A percentile compares a stretch with the other conserved stretches of the same genome.
phyloP scores from a whole-genome alignment of 2,797 vertebrate species.

The Alouatta caraya region DNA sequence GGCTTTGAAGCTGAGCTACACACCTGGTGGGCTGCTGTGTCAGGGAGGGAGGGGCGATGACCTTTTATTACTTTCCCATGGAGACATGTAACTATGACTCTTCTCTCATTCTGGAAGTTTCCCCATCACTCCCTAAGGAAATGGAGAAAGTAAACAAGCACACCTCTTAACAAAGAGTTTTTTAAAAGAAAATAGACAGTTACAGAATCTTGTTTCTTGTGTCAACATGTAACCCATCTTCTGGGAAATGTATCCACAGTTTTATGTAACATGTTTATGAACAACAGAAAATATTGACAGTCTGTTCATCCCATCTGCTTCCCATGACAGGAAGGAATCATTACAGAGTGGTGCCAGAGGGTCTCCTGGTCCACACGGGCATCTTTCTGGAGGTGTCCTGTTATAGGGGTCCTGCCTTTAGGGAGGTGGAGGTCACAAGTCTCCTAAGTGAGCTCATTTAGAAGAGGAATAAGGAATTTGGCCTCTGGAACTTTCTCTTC shows the following conservation, averaged over 20 bases:
- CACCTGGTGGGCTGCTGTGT: background rate
- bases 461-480: background rate
- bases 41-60: accelerated
- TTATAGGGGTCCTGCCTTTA: background rate
- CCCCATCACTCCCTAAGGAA: background rate
- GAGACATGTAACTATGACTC: background rate
- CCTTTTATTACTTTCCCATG: background rate
- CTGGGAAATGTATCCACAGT: background rate
- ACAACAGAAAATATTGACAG: background rate
- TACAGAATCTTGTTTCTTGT: background rate
- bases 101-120: background rate
- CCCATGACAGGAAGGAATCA: background rate
- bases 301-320: conserved; percentile 9
- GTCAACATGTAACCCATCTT: background rate
- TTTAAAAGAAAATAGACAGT: background rate
- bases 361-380: accelerated
- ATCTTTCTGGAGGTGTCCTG: background rate
- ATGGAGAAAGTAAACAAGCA: background rate
- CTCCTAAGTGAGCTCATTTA: background rate
- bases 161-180: background rate
- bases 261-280: background rate
- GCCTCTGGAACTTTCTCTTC: background rate
- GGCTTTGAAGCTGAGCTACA: background rate
- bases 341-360: accelerated
- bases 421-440: background rate